Evolutionary conservation across 2,888 invertebrate species (phyloP), one percentile per base, ranked within the genome.

Genomic region (Cheilosia scutellata): DNA sequence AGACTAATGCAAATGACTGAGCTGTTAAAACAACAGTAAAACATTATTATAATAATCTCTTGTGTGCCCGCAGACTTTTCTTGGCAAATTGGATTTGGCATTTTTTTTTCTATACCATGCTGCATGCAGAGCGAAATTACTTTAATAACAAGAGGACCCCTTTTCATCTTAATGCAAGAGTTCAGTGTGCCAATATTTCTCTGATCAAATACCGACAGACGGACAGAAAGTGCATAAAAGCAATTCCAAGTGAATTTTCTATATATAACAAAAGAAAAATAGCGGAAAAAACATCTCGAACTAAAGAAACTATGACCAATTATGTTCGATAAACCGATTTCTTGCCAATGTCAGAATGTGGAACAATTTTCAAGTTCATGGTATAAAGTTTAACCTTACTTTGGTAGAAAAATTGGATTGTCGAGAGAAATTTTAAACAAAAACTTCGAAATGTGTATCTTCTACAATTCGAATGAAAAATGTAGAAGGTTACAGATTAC

Each of bases 21-120:
- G 51, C 74, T 62, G 79, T 80, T 80, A 79, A 72, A 58, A 65
- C 78, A 66, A 66, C 66, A 68, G 66, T 80, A 66, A 80, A 60
- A 53, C 53, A 68, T 80, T 80, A 80, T 80, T 68, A 60, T 74
- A 53, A 74, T 66, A 60, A 51, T 72, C 60, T 80, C 60, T 72
- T 42, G 40, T 37, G 27, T 80, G 80, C 29, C 20, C 20, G 53
- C 37, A 49, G 62, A 51, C 68, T 62, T 75, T 75, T 68, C 40
- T 62, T 57, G 53, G 65, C 65, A 65, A 75, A 75, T 75, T 75
- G 75, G 63, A 75, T 75, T 63, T 75, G 65, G 37, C 55, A 13
- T 70, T 65, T 44, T 16, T 65, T 33, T 74, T 44, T 13, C n/a
- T 33, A 53, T 20, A 31, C 62, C 16, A 13, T 31, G 31, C 27